A percentile compares a stretch with the other conserved stretches of the same genome.
Evolutionary conservation across 2,888 invertebrate genomes (phyloP).

Genomic region (Parnassius orleans): DNA sequence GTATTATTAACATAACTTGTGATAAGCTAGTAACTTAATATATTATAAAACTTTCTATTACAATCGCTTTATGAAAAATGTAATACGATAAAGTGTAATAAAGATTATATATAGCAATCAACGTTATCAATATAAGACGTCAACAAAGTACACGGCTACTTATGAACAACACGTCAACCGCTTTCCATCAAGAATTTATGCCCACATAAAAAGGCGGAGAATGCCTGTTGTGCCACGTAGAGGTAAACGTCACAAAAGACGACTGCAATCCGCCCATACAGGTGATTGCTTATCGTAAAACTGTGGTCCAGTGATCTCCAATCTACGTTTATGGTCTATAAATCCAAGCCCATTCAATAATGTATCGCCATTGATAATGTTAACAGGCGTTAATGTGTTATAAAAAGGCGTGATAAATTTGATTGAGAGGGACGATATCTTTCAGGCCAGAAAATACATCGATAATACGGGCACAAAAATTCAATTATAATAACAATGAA

Average conservation of each 20-base stretch:
- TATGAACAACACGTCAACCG: slow-evolving; percentile 47
- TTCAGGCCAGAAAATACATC: slow-evolving; percentile 15
- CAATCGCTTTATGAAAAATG: too few relatives aligned
- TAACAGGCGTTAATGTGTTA: slow-evolving; percentile 60
- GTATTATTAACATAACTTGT: background rate
- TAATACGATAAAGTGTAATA: too few relatives aligned
- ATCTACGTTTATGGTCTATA: slow-evolving; percentile 72
- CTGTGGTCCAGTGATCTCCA: slow-evolving; percentile 72
- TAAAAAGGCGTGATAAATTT: slow-evolving; percentile 41
- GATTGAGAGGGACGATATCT: slow-evolving; percentile 37
- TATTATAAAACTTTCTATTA: too few relatives aligned
- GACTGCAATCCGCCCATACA: slow-evolving; percentile 46
- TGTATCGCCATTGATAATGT: slow-evolving; percentile 63
- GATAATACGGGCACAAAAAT: slow-evolving; percentile 1
- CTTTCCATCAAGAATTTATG: slow-evolving; percentile 70
- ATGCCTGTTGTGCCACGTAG: slow-evolving; percentile 65
- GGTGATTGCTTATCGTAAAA: slow-evolving; percentile 76
- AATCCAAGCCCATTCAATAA: slow-evolving; percentile 66
- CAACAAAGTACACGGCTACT: slow-evolving; percentile 38
- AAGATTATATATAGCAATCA: too few relatives aligned
- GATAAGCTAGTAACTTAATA: too few relatives aligned
- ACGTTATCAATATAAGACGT: slow-evolving; percentile 15
- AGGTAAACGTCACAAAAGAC: slow-evolving; percentile 56
- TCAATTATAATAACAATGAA: too few relatives aligned
- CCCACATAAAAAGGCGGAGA: slow-evolving; percentile 67